Evolutionary conservation across 2,888 invertebrate genomes (phyloP).

Genomic region (Mayetiola destructor): DNA sequence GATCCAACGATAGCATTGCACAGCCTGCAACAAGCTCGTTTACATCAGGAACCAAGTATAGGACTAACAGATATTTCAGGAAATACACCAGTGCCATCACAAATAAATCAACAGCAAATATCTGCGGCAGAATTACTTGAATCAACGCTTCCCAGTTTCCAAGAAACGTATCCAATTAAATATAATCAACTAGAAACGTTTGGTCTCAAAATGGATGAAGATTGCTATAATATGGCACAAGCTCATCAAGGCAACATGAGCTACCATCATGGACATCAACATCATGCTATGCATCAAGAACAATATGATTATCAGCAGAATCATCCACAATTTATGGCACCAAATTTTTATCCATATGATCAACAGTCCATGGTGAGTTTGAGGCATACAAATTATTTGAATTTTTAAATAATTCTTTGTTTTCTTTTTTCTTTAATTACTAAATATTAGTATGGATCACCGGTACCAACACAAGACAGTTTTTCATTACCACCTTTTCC

Average conservation of each 20-base stretch:
- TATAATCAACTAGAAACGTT: constrained; percentile 49
- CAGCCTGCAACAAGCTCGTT: constrained; percentile 22
- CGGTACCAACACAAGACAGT: constrained; percentile 43
- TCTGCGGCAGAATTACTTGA: constrained; percentile 27
- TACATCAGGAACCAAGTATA: constrained; percentile 20
- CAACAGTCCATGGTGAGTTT: constrained; percentile 28
- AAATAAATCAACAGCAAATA: constrained; percentile 36
- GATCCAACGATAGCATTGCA: constrained; percentile 34
- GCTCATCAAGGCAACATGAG: constrained; percentile 20
- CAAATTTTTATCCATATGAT: constrained; percentile 21
- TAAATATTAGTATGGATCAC: constrained; percentile 27
- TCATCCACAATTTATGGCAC: constrained; percentile 15
- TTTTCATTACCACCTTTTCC: constrained; percentile 59
- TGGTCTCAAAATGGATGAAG: constrained; percentile 75
- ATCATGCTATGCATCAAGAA: constrained; percentile 34
- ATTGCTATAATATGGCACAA: constrained; percentile 55
- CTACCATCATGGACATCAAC: constrained; percentile 30
- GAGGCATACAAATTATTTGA: neutral
- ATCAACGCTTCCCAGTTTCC: constrained; percentile 67
- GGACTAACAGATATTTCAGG: neutral
- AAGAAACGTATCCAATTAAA: constrained; percentile 72
- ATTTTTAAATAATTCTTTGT: neutral
- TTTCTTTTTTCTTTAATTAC: constrained; percentile 14
- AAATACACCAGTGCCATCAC: constrained; percentile 27
- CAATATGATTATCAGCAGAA: constrained; percentile 33